phyloP scores from a whole-genome alignment of 1,140 invertebrate genomes.

The Drosophila aff. region DNA sequence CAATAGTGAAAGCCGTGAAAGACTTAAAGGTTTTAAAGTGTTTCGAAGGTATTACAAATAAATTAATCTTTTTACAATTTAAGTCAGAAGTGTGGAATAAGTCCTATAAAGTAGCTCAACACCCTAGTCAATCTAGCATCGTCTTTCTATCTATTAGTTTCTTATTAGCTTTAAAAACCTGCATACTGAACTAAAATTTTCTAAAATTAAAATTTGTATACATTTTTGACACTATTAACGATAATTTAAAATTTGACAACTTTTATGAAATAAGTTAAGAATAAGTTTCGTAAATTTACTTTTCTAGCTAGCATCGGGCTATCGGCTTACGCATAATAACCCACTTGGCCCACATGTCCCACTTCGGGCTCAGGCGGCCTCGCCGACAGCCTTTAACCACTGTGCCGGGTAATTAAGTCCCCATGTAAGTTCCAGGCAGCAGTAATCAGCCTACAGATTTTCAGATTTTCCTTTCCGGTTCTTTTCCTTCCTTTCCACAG shows the following conservation, averaged over 20 bases:
- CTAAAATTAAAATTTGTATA: no score
- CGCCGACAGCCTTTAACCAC: conserved; percentile 16
- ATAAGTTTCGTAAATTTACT: no score
- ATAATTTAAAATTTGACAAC: no score
- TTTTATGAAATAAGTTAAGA: no score
- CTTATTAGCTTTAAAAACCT: no score
- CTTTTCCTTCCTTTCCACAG: neutral
- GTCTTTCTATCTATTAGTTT: no score
- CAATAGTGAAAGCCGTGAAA: neutral
- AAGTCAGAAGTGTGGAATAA: no score
- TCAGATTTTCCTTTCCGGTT: conserved; percentile 18
- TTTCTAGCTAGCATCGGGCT: neutral
- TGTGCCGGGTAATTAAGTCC: conserved; percentile 42
- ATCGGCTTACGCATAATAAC: conserved; percentile 52
- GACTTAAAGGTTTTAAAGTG: neutral
- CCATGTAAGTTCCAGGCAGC: conserved; percentile 28
- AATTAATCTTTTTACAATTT: neutral
- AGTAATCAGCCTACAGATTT: conserved; percentile 30
- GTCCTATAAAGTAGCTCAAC: no score
- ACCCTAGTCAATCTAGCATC: no score
- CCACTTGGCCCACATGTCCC: conserved; percentile 14
- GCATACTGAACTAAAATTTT: no score
- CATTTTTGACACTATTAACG: no score
- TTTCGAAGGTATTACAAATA: neutral
- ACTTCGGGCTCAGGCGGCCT: conserved; percentile 1